These are phyloP conservation scores for Crenichthys baileyi DNA, from an alignment of 2,797 vertebrate genomes.

Conservation along the genomic window DNA sequence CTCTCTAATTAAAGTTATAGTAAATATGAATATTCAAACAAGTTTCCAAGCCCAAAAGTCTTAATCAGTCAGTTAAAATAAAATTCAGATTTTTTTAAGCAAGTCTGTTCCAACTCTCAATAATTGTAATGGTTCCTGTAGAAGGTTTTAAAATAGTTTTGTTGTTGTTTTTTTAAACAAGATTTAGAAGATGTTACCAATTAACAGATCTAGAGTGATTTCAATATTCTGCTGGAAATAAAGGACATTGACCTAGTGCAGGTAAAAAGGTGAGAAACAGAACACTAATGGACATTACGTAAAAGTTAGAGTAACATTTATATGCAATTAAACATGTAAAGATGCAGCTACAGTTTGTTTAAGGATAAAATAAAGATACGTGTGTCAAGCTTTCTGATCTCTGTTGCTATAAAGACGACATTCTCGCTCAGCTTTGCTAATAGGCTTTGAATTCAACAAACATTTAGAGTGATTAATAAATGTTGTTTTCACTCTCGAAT, in stretches of 20 bases:
- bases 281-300: background rate
- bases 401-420: background rate
- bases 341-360: background rate
- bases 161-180: no score
- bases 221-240: no score
- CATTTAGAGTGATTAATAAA: background rate
- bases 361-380: background rate
- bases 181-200: no score
- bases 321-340: background rate
- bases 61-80: background rate
- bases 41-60: background rate
- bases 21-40: no score
- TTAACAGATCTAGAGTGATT: no score
- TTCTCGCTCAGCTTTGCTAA: background rate
- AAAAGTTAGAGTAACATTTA: background rate
- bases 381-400: background rate
- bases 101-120: no score
- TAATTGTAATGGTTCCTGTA: background rate
- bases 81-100: no score
- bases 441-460: background rate
- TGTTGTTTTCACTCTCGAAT: background rate
- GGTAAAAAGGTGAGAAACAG: no score
- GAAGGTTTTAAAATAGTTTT: no score
- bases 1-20: no score
- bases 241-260: no score